Evolutionary conservation across 2,888 invertebrate species (phyloP).

Genomic region (Allophyes oxyacanthae): DNA sequence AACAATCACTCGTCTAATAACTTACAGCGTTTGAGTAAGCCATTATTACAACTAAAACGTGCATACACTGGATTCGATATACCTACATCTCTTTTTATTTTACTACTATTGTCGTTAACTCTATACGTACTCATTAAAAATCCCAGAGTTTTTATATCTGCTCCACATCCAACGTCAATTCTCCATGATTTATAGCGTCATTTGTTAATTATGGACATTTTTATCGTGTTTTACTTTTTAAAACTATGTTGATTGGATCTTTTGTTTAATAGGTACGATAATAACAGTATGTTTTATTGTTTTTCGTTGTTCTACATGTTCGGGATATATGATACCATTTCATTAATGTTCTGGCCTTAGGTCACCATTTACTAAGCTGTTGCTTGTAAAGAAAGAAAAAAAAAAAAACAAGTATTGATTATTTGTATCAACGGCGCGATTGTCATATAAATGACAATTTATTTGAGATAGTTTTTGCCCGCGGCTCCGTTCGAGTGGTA

Average conservation of each 20-base stretch:
- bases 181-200: conserved; percentile 46
- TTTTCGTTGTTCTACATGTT: conserved; percentile 17
- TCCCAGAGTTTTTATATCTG: conserved; percentile 29
- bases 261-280: conserved; percentile 37
- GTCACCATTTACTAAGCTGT: conserved; percentile 1
- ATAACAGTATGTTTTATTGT: conserved; percentile 16
- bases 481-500: no score
- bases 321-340: conserved; percentile 8
- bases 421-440: background rate
- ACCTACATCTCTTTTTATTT: conserved; percentile 23
- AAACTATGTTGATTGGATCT: conserved; percentile 32
- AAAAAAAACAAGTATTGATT: no score
- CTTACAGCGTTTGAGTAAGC: conserved; percentile 1
- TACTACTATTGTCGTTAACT: conserved; percentile 37
- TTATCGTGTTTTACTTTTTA: conserved; percentile 41
- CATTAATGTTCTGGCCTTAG: conserved; percentile 25
- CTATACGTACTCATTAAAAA: conserved; percentile 45
- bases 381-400: background rate
- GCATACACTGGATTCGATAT: conserved; percentile 20
- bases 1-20: background rate
- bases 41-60: conserved; percentile 11
- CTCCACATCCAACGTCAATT: conserved; percentile 36
- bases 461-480: no score
- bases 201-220: conserved; percentile 52
- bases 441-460: background rate